Base-by-base conservation (phyloP, 2,888 invertebrate species). In the Pyrrhia umbra region DNA sequence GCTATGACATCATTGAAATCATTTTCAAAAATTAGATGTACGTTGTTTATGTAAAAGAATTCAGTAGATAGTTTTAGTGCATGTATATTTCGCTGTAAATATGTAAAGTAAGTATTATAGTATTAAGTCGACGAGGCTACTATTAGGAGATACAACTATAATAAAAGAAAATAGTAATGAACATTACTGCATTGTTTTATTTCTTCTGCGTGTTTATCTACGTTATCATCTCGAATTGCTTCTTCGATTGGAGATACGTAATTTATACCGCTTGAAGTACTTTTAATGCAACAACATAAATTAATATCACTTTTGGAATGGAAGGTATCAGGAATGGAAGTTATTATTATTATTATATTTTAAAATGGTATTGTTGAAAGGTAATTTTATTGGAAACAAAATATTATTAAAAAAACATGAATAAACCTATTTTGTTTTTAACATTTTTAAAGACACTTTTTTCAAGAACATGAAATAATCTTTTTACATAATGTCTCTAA, bases 121-220 rank as follows among this genome's bases (percentile, higher is more conserved):
- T 37, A 21, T 65, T 89, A 89, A 88, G 83, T 82, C 75, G 66
- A 85, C 70, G 93, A 94, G 93, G 93, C 94, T 93, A 92, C 80
- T 79, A 85, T 78, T 87, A 87, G 78, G 79, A 84, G 45, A 78
- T 79, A 83, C 78, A 83, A 85, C 66, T 82, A 68, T 81, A 82
- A 85, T 86, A 75, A 85, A 81, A 85, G 68, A 82, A 84, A 85
- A 80, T 83, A 85, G 78, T 79, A 82, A 74, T 78, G 81, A 84
- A 83, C 77, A 76, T 72, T 71, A 78, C 84, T 80, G 82, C 88
- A 89, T 90, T 72, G 88, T 86, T 91, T 78, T 43, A 79, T 77
- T 79, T 64, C 68, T 58, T 67, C 55, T 59, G 64, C 60, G 80
- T 77, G 69, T 67, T 63, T 56, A 61, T 72, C 62, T 62, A 52